These are phyloP conservation scores for Platypus cylindrus DNA, from an alignment of 2,888 invertebrate species.

Conservation along the genomic window DNA sequence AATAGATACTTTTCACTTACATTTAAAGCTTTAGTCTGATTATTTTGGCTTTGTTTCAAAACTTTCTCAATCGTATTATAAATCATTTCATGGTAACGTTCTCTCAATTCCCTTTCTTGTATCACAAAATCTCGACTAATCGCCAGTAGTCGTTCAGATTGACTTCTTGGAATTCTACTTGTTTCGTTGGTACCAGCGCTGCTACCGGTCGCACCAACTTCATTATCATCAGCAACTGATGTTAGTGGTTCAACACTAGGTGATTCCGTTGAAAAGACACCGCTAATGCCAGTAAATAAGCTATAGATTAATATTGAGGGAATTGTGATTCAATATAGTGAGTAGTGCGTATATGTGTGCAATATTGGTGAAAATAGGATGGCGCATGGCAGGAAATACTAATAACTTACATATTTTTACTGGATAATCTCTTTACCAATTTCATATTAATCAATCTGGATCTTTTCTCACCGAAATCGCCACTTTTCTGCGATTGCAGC, in stretches of 20 bases:
- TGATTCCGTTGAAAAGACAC: constrained; percentile 35
- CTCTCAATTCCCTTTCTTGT: constrained; percentile 62
- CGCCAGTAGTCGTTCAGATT: constrained; percentile 49
- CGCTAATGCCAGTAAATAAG: constrained; percentile 27
- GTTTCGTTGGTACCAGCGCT: constrained; percentile 35
- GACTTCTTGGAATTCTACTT: constrained; percentile 43
- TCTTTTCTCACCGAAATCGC: constrained; percentile 48
- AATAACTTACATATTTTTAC: constrained; percentile 61
- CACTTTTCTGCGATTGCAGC: constrained; percentile 42
- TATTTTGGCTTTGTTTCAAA: constrained; percentile 62
- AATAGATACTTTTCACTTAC: no score
- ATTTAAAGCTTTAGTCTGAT: constrained; percentile 67
- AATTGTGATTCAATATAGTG: constrained; percentile 2
- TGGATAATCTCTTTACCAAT: constrained; percentile 62
- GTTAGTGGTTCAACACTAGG: constrained; percentile 34
- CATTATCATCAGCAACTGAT: constrained; percentile 33
- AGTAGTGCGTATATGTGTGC: no score
- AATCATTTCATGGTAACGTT: constrained; percentile 73
- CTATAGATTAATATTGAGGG: constrained; percentile 8
- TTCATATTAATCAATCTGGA: constrained; percentile 64
- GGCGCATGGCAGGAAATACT: no score
- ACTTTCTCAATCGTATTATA: constrained; percentile 68
- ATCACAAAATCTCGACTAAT: constrained; percentile 54
- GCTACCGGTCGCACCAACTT: constrained; percentile 22
- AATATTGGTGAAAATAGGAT: no score